Base-by-base conservation (phyloP, 2,113 vertebrate species). In the Atractosteus spatula region DNA sequence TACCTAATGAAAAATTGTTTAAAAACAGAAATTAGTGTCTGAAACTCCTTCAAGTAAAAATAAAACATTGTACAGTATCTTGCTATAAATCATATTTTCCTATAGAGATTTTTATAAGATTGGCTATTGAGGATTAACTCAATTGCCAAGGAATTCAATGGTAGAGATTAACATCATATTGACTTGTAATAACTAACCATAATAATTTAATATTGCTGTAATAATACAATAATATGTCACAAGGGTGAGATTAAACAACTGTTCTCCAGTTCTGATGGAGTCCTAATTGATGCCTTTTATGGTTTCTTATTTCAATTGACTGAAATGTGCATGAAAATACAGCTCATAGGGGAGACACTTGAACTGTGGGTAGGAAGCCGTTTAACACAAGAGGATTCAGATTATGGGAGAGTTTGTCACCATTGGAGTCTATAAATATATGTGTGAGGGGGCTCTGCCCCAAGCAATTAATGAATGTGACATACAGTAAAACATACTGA, bases 171-270 rank as follows among this genome's bases (percentile, higher is more conserved):
- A 59, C 57, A 59, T n/a, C 14, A 59, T 13, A 11, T 13, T 59
- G 57, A n/a, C 57, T 59, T 3, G 2, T 13, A 59, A 59, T 13
- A 6, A 59, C 57, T 59, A 59, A 0, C 57, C 5, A 13, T 59
- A n/a, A 59, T 59, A 11, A 66, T 66, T 14, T 66, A 11, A 55
- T 68, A 68, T 68, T 41, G 51, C 11, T 68, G 29, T 12, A 55
- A 55, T 11, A 55, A 68, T 41, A 2, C 3, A 41, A 51, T 55
- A n/a, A 10, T 55, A 59, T 59, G 57, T 59, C 14, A n/a, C 57
- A n/a, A 6, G 57, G 57, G 11, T 59, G 57, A 59, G 10, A 59
- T 59, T 3, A 13, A 59, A 13, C 57, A 59, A 16, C 66, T 66
- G 64, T 42, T 66, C 41, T 14, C 41, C n/a, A 14, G 47, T 51